phyloP scores from a whole-genome alignment of 2,113 vertebrate genomes.

The Sterrhoptilus dennistouni region DNA sequence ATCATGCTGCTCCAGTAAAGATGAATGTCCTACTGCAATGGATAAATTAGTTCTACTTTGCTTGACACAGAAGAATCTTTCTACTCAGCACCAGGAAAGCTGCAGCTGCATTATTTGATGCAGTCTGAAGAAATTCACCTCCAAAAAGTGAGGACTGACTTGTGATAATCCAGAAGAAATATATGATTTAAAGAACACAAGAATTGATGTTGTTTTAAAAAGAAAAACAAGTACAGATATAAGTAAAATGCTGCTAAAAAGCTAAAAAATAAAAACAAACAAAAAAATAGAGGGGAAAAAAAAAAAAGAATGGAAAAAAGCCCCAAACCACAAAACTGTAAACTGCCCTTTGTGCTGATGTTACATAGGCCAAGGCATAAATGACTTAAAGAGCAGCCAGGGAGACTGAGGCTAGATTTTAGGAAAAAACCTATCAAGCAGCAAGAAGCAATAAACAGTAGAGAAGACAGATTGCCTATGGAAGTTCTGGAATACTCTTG shows the following conservation, averaged over 20 bases:
- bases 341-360: background rate
- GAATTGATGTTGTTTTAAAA: background rate
- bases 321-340: background rate
- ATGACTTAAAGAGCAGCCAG: background rate
- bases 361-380: background rate
- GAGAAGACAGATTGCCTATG: background rate
- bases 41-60: background rate
- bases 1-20: background rate
- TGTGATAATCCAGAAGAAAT: background rate
- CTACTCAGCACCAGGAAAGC: background rate
- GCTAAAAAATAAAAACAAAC: background rate
- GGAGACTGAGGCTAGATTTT: background rate
- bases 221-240: background rate
- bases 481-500: constrained; percentile 12
- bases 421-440: background rate
- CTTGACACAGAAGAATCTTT: background rate
- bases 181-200: background rate
- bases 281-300: accelerated
- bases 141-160: background rate
- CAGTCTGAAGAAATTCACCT: background rate
- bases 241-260: background rate
- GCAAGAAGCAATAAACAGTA: background rate
- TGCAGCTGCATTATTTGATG: background rate
- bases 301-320: too few relatives aligned
- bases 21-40: background rate